Base-by-base conservation (phyloP, 2,797 vertebrate species). In the Halcyon badia region DNA sequence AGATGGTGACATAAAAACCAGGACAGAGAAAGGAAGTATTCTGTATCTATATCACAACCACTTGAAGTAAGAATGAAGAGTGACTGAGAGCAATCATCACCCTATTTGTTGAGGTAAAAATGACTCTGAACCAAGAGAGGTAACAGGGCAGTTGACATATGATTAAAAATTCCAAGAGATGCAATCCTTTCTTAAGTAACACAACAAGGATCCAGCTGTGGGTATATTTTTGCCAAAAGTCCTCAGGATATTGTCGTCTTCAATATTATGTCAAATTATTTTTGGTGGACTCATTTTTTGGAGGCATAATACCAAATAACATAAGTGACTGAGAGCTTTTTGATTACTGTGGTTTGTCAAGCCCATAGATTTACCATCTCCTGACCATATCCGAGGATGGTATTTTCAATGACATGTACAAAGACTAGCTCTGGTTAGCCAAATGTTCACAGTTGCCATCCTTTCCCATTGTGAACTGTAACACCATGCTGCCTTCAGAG, bases 201-300 rank as follows among this genome's bases (percentile, higher is more conserved):
- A 10, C 41, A 65, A 20, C 7, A 30, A 80, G 61, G 49, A 92
- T 64, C 62, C 85, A 85, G 64, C 61, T 73, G n/a, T 22, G 51
- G 58, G 22, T 21, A 2, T 76, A 41, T 71, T 79, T 75, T 81
- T 96, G 91, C 87, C 87, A 90, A 48, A 71, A 92, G 69, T 87
- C 93, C 89, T 92, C 44, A 58, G 88, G 78, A 95, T 71, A 58
- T 42, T 35, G 66, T 56, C 7, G 1, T 83, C 82, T 78, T 62
- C 84, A 91, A 75, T 69, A 51, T 73, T 91, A 78, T 58, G 71
- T 58, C 26, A 73, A 56, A 31, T 87, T 72, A 81, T 89, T 90
- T 94, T 80, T 75, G 54, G 42, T 92, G 82, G 78, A 33, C 65
- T 87, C 28, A 33, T 58, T 41, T 76, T 72, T 41, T 85, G 73